phyloP scores from a whole-genome alignment of 1,140 invertebrate genomes.

The Geopemphigus sp. region DNA sequence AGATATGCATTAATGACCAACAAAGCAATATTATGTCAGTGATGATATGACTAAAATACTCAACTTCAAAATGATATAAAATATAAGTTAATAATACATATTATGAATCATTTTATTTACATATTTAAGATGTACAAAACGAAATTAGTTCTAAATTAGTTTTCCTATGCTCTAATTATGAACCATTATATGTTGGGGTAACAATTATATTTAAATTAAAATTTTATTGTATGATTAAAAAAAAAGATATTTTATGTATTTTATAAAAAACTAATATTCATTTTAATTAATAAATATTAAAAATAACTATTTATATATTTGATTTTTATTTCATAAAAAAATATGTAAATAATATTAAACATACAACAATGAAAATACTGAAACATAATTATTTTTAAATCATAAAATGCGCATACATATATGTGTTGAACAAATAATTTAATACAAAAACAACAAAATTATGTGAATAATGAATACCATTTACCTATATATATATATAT shows the following conservation, averaged over 20 bases:
- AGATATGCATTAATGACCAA: not conserved
- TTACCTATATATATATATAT: no score
- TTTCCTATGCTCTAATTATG: not conserved
- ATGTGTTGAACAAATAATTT: not conserved
- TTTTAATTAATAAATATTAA: not conserved
- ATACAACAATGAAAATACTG: not conserved
- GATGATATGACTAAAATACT: not conserved
- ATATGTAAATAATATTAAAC: not conserved
- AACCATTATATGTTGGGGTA: no score
- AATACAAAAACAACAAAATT: not conserved
- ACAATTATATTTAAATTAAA: no score
- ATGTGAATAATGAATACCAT: not conserved
- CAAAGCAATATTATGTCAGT: conserved; percentile 7
- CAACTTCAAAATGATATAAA: not conserved
- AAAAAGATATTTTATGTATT: no score
- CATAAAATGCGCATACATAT: not conserved
- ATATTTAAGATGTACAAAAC: not conserved
- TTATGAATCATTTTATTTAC: not conserved
- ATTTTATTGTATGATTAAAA: no score
- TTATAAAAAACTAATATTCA: no score
- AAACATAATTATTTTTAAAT: no score
- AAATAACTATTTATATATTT: not conserved
- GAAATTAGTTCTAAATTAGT: not conserved
- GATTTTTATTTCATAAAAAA: not conserved
- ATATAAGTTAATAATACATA: not conserved